These are phyloP conservation scores for Nymphalis c-album DNA, from an alignment of 2,888 invertebrate genomes.

Conservation along the genomic window DNA sequence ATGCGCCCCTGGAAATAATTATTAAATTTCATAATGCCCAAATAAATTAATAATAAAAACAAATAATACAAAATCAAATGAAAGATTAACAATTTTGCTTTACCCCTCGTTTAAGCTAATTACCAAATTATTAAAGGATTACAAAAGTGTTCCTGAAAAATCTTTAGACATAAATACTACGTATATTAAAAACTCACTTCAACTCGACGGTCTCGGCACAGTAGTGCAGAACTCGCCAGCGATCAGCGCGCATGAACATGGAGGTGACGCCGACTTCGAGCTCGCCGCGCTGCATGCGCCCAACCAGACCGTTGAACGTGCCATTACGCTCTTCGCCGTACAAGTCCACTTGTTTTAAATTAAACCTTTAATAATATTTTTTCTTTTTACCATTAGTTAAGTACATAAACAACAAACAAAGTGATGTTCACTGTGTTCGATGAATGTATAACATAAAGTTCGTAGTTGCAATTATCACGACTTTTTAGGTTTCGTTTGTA, in stretches of 20 bases:
- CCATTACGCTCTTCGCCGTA: conserved; percentile 82
- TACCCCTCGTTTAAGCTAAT: no score
- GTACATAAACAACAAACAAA: no score
- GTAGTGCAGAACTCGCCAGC: conserved; percentile 75
- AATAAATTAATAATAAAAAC: not conserved
- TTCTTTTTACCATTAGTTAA: no score
- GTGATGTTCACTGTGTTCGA: no score
- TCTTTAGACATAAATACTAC: no score
- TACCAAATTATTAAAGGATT: no score
- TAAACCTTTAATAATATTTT: conserved; percentile 47
- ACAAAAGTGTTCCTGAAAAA: no score
- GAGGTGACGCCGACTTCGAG: conserved; percentile 76
- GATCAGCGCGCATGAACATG: conserved; percentile 82
- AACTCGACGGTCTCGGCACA: conserved; percentile 68
- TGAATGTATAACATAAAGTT: no score
- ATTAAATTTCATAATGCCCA: not conserved
- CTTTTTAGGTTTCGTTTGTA: no score
- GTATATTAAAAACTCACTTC: conserved; percentile 12
- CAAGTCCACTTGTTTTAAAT: conserved; percentile 59
- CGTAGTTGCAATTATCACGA: no score
- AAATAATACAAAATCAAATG: no score
- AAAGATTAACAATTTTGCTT: no score
- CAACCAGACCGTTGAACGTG: conserved; percentile 80
- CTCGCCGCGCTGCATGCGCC: conserved; percentile 78
- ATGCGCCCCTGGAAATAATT: conserved; percentile 65